phyloP scores from a whole-genome alignment of 2,888 invertebrate genomes.

The Julus scandinavius region DNA sequence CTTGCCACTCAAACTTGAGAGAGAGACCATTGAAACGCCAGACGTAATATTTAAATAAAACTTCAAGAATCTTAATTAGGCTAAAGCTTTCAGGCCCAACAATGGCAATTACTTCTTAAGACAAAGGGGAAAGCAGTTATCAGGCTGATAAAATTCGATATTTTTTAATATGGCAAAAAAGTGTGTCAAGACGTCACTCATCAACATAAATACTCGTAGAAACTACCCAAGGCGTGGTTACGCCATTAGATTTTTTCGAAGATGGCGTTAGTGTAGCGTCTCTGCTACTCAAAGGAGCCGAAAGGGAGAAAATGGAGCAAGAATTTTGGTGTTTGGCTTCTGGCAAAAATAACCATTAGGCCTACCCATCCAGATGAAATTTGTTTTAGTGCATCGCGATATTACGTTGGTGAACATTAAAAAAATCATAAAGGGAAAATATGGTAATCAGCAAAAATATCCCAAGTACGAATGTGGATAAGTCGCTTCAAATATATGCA shows the following conservation, averaged over 20 bases:
- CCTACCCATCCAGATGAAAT: neutral
- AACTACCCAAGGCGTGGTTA: neutral
- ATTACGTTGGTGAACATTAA: neutral
- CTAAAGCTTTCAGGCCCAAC: neutral
- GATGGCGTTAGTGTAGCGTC: slow-evolving; percentile 5
- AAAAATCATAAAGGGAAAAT: neutral
- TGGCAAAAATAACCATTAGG: slow-evolving; percentile 24
- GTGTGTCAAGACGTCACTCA: slow-evolving; percentile 22
- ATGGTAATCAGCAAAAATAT: neutral
- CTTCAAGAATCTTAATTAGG: neutral
- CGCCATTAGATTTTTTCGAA: neutral
- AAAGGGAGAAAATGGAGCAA: slow-evolving; percentile 16
- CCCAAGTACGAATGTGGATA: neutral
- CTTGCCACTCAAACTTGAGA: too few species aligned
- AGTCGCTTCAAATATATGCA: neutral
- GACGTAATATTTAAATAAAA: neutral
- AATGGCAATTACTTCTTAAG: neutral
- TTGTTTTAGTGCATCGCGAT: slow-evolving; percentile 1
- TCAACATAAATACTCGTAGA: neutral
- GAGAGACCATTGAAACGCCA: neutral
- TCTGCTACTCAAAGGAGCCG: slow-evolving; percentile 22
- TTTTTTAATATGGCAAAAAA: slow-evolving; percentile 3
- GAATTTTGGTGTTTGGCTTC: neutral
- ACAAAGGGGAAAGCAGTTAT: neutral
- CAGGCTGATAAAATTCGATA: slow-evolving; percentile 13